Base-by-base conservation (phyloP, 2,797 vertebrate species). In the Sorex maritimensis region DNA sequence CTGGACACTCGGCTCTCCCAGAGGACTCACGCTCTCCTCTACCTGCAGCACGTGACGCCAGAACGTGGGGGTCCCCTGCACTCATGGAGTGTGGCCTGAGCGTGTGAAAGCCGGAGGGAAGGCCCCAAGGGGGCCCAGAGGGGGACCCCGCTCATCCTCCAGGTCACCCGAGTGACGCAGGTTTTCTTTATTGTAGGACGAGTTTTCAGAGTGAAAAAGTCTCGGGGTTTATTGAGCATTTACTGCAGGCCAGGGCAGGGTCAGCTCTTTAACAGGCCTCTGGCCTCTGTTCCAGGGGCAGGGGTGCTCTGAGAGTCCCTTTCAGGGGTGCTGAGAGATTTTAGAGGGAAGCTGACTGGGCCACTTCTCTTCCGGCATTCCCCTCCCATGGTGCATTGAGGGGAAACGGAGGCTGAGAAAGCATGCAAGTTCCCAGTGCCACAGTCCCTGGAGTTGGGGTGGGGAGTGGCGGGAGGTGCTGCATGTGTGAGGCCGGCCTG, bases 211-310 rank as follows among this genome's bases (percentile, higher is more conserved):
- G 49, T 63, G 14, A 88, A 86, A 44, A 19, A 49, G 30, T 34
- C 7, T 72, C 80, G 80, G 49, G 49, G 7, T 92, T 86, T 92
- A 84, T 78, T 69, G 94, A 88, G 75, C 71, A 61, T 71, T 80
- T 85, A 75, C 78, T 89, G 12, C 9, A 3, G 24, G 52, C 55
- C 15, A 86, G 74, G 23, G 68, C 68, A 0, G 12, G 71, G 67
- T 5, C 41, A 84, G 41, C 34, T 65, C 21, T 75, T 79, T 24
- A 46, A 74, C 41, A 2, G 24, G 12, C 14, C 34, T 74, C 41
- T 91, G 78, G 74, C 34, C 81, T n/a, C 7, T 71, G 81, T 9
- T 28, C 46, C 23, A 1, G 49, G 41, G 69, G 61, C 38, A 15
- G 5, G 21, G 5, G 67, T 58, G 28, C 46, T 34, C 2, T 1